Percentiles rank a stretch among this genome's conserved stretches.
phyloP scores from a whole-genome alignment of 2,113 vertebrate species.

The Ardeotis arabs region DNA sequence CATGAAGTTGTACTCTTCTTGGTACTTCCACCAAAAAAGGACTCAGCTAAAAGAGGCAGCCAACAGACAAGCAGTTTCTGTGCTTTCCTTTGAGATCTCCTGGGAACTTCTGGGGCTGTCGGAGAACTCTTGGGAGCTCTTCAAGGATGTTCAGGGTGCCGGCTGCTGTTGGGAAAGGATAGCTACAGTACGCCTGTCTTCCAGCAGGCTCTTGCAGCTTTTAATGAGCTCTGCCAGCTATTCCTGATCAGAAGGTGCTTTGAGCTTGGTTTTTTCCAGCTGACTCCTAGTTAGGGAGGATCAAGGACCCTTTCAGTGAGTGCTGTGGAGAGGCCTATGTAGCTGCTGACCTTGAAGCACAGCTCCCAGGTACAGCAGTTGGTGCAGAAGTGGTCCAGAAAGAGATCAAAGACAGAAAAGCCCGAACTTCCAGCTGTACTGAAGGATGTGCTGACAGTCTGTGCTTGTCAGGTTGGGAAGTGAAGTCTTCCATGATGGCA shows the following conservation, averaged over 20 bases:
- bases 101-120: background rate
- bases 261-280: background rate
- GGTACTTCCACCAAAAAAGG: background rate
- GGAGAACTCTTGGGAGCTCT: background rate
- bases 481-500: background rate
- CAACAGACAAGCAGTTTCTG: background rate
- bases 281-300: background rate
- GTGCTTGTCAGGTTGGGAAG: background rate
- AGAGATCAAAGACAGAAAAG: background rate
- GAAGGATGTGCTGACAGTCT: background rate
- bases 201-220: too few species aligned
- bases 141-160: background rate
- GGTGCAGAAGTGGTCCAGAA: background rate
- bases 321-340: background rate
- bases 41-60: background rate
- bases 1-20: background rate
- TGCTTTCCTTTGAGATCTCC: background rate
- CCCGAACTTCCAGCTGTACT: background rate
- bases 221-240: too few species aligned
- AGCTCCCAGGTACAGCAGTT: background rate
- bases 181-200: too few species aligned
- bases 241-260: too few species aligned
- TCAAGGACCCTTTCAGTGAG: background rate
- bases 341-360: background rate
- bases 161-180: too few species aligned